Conservation (phyloP, 1,140 invertebrate genomes). For the Lordiphosa mommai region DNA sequence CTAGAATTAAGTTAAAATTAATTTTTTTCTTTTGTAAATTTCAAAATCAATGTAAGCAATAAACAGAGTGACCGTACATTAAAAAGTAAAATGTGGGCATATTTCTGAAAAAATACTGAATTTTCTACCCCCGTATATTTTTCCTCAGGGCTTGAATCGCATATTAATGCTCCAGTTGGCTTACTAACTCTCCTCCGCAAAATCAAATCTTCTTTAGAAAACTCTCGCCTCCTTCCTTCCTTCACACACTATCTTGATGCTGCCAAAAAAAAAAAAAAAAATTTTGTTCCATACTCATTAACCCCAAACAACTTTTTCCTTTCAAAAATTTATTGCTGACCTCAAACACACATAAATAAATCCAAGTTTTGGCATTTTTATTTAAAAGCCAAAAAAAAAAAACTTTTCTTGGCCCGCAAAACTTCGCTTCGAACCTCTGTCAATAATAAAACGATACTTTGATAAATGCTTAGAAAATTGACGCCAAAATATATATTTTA, state of each 20-base stretch:
- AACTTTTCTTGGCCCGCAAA: conserved; percentile 47
- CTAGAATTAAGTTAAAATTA: too few species aligned
- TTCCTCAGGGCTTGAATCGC: too few species aligned
- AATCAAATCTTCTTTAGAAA: too few species aligned
- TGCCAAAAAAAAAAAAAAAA: background rate
- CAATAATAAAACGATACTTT: conserved; percentile 67
- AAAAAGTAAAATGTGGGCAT: too few species aligned
- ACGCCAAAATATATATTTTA: conserved; percentile 56
- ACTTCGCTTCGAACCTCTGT: conserved; percentile 38
- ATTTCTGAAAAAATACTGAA: too few species aligned
- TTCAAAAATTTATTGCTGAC: conserved; percentile 56
- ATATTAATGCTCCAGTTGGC: too few species aligned
- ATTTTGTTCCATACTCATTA: conserved; percentile 50
- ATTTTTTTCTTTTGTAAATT: too few species aligned
- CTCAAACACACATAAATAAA: conserved; percentile 41
- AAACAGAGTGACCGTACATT: too few species aligned
- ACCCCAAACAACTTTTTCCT: conserved; percentile 10
- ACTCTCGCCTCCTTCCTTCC: background rate
- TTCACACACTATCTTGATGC: too few species aligned
- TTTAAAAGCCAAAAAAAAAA: conserved; percentile 35
- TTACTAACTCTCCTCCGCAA: too few species aligned
- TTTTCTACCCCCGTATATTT: too few species aligned
- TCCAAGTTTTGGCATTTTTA: conserved; percentile 52
- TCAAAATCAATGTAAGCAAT: too few species aligned
- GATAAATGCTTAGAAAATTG: conserved; percentile 71